These are phyloP conservation scores for Kryptolebias marmoratus DNA, from an alignment of 2,113 vertebrate genomes.

Conservation along the genomic window DNA sequence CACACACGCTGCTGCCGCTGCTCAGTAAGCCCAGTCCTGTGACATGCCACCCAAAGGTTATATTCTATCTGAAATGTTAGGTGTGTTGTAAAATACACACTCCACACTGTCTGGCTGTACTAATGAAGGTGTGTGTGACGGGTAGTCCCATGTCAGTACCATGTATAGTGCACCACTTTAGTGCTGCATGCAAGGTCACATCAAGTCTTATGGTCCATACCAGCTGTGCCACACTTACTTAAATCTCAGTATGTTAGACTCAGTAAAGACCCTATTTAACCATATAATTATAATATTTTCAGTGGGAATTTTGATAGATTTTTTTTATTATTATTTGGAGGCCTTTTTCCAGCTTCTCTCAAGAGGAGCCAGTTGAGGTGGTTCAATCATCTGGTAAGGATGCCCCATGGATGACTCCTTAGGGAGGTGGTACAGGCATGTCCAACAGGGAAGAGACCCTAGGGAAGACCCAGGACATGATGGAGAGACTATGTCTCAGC, in stretches of 20 bases:
- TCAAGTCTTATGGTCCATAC: constrained; percentile 54
- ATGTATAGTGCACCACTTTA: constrained; percentile 67
- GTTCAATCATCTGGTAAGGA: no score
- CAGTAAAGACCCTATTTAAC: constrained; percentile 15
- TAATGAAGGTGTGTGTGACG: constrained; percentile 82
- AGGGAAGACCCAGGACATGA: no score
- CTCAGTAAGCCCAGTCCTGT: constrained; percentile 55
- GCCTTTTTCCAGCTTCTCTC: neutral
- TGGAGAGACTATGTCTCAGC: no score
- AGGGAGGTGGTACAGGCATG: no score
- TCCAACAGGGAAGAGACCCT: no score
- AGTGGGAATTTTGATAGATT: constrained; percentile 3
- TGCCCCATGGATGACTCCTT: no score
- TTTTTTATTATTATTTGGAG: neutral
- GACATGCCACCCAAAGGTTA: constrained; percentile 83
- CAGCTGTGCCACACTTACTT: constrained; percentile 13
- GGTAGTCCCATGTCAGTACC: constrained; percentile 75
- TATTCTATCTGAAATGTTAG: constrained; percentile 85
- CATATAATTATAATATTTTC: constrained; percentile 3
- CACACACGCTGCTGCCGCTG: constrained; percentile 26
- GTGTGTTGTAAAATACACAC: constrained; percentile 85
- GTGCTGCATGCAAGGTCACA: constrained; percentile 53
- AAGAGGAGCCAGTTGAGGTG: no score
- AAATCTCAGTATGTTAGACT: constrained; percentile 16
- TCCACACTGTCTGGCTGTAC: constrained; percentile 82